These are phyloP conservation scores for Azemiops feae DNA, from an alignment of 2,113 vertebrate species.

Conservation along the genomic window DNA sequence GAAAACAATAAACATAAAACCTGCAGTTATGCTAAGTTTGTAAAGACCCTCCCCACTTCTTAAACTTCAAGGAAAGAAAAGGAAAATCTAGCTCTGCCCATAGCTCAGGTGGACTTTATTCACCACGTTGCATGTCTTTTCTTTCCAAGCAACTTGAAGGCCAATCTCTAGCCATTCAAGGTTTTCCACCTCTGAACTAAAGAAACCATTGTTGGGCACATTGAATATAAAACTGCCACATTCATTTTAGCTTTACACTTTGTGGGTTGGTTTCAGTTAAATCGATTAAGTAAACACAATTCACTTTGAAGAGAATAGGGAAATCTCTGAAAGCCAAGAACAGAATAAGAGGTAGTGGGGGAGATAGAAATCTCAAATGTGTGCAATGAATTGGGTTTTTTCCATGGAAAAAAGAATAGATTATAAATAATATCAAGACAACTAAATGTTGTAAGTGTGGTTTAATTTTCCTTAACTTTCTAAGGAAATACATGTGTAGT, in stretches of 20 bases:
- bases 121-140: neutral
- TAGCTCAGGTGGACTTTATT: neutral
- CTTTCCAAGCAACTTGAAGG: neutral
- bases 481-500: neutral
- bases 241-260: neutral
- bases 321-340: neutral
- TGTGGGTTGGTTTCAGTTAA: neutral
- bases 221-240: neutral
- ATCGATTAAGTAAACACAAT: neutral
- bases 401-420: neutral
- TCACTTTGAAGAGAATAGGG: neutral
- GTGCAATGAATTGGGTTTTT: neutral
- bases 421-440: neutral
- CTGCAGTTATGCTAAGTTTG: neutral
- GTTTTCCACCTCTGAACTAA: neutral
- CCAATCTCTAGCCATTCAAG: neutral
- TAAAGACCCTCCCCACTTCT: neutral
- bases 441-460: neutral
- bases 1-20: neutral
- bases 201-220: neutral
- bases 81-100: neutral
- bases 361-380: neutral
- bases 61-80: neutral
- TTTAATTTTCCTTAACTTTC: neutral
- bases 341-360: neutral